A percentile compares a stretch with the other conserved stretches of the same genome.
Evolutionary conservation across 2,797 vertebrate species (phyloP).

Genomic region (Sylvilagus floridanus): DNA sequence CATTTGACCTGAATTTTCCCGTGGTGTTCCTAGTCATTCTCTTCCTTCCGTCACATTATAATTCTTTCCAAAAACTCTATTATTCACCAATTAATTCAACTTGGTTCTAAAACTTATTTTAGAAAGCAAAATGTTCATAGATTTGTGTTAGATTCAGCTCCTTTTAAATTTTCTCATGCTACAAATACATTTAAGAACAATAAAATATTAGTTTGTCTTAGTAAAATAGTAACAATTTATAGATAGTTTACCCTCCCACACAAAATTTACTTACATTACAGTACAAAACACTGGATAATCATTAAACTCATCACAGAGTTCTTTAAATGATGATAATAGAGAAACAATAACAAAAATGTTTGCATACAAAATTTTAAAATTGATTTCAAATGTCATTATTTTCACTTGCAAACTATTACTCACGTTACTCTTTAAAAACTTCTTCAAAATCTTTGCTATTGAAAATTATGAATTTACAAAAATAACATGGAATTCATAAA

Average conservation of each 20-base stretch:
- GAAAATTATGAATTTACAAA: not conserved
- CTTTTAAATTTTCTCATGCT: not conserved
- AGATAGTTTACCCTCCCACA: not conserved
- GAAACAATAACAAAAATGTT: not conserved
- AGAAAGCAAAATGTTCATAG: not conserved
- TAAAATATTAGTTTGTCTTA: not conserved
- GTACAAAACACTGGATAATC: not conserved
- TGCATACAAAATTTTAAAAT: not conserved
- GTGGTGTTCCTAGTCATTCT: not conserved
- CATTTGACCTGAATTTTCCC: constrained; percentile 49
- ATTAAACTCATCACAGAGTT: not conserved
- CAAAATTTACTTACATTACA: constrained; percentile 19
- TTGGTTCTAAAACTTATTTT: not conserved
- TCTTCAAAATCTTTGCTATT: not conserved
- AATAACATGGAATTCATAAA: not conserved
- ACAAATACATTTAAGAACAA: not conserved
- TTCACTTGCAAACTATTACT: constrained; percentile 27
- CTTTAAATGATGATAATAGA: not conserved
- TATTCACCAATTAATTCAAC: not conserved
- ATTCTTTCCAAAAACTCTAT: not conserved
- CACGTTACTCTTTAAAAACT: not conserved
- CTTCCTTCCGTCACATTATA: not conserved
- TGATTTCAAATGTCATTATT: not conserved
- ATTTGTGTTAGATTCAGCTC: not conserved
- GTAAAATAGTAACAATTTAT: not conserved